Base-by-base conservation (phyloP, 2,797 vertebrate species). In the Toxotes lorentzi region DNA sequence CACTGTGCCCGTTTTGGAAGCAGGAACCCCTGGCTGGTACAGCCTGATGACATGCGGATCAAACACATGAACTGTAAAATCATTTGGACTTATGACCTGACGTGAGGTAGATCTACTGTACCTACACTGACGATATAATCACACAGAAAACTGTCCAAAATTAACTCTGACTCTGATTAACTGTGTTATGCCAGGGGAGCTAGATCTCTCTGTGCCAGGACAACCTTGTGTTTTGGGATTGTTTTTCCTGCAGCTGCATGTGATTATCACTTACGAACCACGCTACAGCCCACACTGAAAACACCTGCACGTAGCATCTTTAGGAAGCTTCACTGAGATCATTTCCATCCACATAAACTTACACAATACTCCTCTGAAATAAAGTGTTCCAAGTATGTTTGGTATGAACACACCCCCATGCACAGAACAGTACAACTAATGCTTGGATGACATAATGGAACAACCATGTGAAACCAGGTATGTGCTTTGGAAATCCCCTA, bases 1-100 rank as follows among this genome's bases (percentile, higher is more conserved):
- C 83, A 45, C 79, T 78, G 86, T 82, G 82, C 90, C 82, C 65
- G 34, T 85, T 92, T 86, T 88, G 86, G 89, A 90, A 81, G 82
- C 85, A 67, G 85, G 78, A 89, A 79, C 86, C 86, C 62, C 79
- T 62, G 84, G 84, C 88, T 75, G 85, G 82, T 78, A 58, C 87
- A 81, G 87, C 65, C 54, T 68, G 86, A 73, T 86, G 87, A 89
- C 84, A 88, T 14, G 59, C 64, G 88, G 82, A 86, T 88, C 86
- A 85, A 85, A 83, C 83, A 51, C 50, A 67, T 67, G 56, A 86
- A 85, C 73, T 86, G 88, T 58, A 53, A 91, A 84, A 68, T 72
- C 19, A 78, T 82, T 71, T 19, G 75, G 57, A 61, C 70, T 82
- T 57, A 72, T 0, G 41, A 76, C 71, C 53, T 21, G 40, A 70